These are phyloP conservation scores for Apocrypta bakeri DNA, from an alignment of 1,140 invertebrate genomes.

Conservation along the genomic window DNA sequence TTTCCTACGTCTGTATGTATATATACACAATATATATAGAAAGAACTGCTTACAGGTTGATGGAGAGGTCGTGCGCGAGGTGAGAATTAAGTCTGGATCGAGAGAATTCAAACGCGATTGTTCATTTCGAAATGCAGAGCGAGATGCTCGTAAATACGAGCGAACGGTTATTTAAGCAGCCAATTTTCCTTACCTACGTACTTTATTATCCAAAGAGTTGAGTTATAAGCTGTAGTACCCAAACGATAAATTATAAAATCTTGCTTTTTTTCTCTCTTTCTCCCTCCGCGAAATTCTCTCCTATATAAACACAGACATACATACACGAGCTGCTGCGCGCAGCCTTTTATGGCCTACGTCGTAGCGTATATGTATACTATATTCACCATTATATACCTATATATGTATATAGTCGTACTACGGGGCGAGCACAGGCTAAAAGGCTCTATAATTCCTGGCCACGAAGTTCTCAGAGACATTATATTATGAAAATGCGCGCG, in stretches of 20 bases:
- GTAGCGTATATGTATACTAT: no score
- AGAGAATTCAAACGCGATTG: background rate
- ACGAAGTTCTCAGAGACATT: background rate
- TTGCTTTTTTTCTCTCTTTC: background rate
- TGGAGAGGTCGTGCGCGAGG: background rate
- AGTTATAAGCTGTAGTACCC: background rate
- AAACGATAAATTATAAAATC: background rate
- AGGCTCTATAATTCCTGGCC: conserved; percentile 33
- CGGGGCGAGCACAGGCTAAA: background rate
- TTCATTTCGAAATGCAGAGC: background rate
- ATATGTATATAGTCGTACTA: background rate
- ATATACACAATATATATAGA: no score
- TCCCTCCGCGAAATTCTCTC: no score
- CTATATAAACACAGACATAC: no score
- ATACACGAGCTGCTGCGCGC: no score
- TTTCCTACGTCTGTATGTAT: no score
- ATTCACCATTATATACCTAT: no score
- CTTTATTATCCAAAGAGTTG: background rate
- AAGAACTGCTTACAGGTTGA: background rate
- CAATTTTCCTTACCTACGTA: background rate
- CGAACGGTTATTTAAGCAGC: background rate
- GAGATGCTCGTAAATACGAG: background rate
- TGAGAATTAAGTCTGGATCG: background rate
- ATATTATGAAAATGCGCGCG: conserved; percentile 19
- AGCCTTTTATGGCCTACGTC: background rate